These are phyloP conservation scores for Eucidaris tribuloides DNA, from an alignment of 35 echinoderm and acorn worm species.

Conservation along the genomic window DNA sequence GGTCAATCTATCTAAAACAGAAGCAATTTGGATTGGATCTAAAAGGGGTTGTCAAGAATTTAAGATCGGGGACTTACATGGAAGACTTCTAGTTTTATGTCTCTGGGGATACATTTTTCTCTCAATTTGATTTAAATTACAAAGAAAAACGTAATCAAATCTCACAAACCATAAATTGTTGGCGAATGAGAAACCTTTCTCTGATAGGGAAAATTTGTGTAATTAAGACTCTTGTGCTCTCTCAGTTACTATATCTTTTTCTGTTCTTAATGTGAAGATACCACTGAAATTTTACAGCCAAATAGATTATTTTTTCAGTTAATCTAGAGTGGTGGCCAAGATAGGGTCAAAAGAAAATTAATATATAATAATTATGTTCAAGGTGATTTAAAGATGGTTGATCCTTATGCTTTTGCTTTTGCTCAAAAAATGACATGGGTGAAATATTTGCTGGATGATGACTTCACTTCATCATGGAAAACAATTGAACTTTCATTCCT, in stretches of 20 bases:
- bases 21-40: neutral
- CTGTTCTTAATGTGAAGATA: neutral
- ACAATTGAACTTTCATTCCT: neutral
- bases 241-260: slow-evolving; percentile 18
- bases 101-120: neutral
- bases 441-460: neutral
- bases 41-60: neutral
- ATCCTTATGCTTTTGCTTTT: neutral
- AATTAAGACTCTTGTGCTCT: slow-evolving; percentile 4
- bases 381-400: too few species aligned
- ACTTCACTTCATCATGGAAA: neutral
- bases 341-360: slow-evolving; percentile 1
- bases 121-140: slow-evolving; percentile 3
- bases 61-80: neutral
- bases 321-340: neutral
- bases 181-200: too few species aligned
- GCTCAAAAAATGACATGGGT: slow-evolving; percentile 9
- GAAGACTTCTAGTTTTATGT: neutral
- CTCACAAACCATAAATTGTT: slow-evolving; percentile 1
- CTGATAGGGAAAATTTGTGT: slow-evolving; percentile 3
- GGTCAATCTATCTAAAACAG: slow-evolving; percentile 10
- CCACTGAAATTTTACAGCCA: neutral
- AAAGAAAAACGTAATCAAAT: neutral
- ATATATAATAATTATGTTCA: neutral
- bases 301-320: neutral